These are phyloP conservation scores for Chaetogeoica ovagalla DNA, from an alignment of 2,888 invertebrate genomes.

Conservation along the genomic window DNA sequence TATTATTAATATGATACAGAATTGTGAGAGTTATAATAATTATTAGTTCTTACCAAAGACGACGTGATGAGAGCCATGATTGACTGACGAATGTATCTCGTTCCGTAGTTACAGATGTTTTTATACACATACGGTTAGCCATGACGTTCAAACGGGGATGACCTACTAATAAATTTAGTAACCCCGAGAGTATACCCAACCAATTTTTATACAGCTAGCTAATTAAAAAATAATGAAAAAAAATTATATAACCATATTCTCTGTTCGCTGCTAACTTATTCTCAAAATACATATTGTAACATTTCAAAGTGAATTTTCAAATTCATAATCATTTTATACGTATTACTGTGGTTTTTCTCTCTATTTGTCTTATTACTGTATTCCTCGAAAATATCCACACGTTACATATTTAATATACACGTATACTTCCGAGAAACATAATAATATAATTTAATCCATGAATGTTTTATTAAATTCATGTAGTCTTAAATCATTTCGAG, in stretches of 20 bases:
- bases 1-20: not conserved
- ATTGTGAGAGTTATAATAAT: not conserved
- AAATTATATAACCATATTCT: not conserved
- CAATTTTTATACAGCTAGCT: slow-evolving; percentile 13
- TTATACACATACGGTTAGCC: slow-evolving; percentile 16
- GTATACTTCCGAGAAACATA: too few species aligned
- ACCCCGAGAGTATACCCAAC: slow-evolving; percentile 18
- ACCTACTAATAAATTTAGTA: slow-evolving; percentile 32
- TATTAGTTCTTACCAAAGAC: slow-evolving; percentile 26
- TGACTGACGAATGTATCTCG: slow-evolving; percentile 30
- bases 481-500: too few species aligned
- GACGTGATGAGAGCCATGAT: slow-evolving; percentile 35
- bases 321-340: not conserved
- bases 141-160: not conserved
- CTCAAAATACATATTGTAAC: not conserved
- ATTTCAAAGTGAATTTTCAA: not conserved
- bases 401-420: too few species aligned
- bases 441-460: too few species aligned
- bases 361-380: too few species aligned
- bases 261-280: not conserved
- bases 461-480: too few species aligned
- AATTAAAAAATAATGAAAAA: slow-evolving; percentile 25
- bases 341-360: too few species aligned
- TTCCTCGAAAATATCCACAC: too few species aligned
- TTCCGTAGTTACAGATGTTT: not conserved